Conservation (phyloP, 1,140 invertebrate genomes). For the Brachionus koreanus region DNA sequence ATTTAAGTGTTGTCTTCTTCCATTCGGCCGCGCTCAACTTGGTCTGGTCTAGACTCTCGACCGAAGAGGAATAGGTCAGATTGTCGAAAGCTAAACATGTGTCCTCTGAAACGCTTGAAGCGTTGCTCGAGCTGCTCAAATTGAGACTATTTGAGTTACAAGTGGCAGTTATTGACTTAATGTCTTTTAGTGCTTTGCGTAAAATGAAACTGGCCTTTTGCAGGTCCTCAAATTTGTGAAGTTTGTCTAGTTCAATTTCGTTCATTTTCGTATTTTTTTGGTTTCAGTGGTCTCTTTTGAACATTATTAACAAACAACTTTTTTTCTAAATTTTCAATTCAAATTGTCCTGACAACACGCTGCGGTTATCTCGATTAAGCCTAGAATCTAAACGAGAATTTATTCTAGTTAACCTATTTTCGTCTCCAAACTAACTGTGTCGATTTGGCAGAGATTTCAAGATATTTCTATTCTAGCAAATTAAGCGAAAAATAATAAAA, state of each 20-base stretch:
- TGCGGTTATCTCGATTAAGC: neutral
- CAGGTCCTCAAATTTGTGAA: constrained; percentile 9
- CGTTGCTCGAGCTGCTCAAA: constrained; percentile 14
- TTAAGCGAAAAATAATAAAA: neutral
- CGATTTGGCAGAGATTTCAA: neutral
- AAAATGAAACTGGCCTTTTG: constrained; percentile 23
- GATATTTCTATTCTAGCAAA: neutral
- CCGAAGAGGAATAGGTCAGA: constrained; percentile 23
- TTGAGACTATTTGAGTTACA: neutral
- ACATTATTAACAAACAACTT: neutral
- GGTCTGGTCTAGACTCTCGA: neutral
- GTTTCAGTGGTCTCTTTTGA: neutral
- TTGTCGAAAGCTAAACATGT: constrained; percentile 14
- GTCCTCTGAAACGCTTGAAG: neutral
- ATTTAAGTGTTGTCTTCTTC: constrained; percentile 18
- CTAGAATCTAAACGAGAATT: neutral
- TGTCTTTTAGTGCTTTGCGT: constrained; percentile 27
- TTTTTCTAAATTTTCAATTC: neutral
- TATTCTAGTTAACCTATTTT: neutral
- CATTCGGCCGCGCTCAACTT: neutral
- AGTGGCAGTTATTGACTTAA: neutral
- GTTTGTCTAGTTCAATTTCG: constrained; percentile 1
- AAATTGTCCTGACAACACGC: constrained; percentile 33
- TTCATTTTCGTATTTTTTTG: neutral
- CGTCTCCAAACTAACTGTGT: neutral